phyloP scores from a whole-genome alignment of 2,888 invertebrate species.

The Carabus problematicus region DNA sequence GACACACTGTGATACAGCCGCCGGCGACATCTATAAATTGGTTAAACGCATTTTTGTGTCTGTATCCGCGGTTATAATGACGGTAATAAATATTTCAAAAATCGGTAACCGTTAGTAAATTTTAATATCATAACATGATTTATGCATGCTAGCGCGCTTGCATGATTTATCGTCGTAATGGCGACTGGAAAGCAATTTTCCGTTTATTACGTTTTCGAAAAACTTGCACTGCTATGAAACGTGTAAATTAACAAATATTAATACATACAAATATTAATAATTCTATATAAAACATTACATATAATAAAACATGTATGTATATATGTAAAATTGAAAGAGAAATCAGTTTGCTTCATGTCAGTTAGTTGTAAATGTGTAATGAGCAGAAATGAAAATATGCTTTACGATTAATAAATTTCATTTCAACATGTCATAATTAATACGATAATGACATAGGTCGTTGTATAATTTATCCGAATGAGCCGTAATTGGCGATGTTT shows the following conservation, averaged over 20 bases:
- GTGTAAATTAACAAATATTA: conserved; percentile 39
- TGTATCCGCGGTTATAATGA: conserved; percentile 28
- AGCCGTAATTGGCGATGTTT: neutral
- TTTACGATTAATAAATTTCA: conserved; percentile 42
- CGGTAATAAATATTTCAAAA: conserved; percentile 37
- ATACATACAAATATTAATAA: conserved; percentile 38
- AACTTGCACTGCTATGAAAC: conserved; percentile 27
- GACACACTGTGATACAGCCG: neutral
- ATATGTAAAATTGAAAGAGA: conserved; percentile 34
- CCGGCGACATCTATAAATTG: conserved; percentile 23
- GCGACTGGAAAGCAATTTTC: conserved; percentile 36
- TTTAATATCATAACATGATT: conserved; percentile 34
- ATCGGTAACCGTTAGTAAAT: conserved; percentile 38
- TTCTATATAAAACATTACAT: neutral
- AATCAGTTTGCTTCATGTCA: conserved; percentile 19
- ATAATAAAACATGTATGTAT: neutral
- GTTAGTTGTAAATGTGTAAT: conserved; percentile 3
- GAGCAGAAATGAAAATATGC: conserved; percentile 37
- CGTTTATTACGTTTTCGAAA: conserved; percentile 12
- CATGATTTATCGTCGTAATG: conserved; percentile 36
- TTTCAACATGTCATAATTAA: conserved; percentile 43
- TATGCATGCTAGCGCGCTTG: conserved; percentile 17
- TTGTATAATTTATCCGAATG: conserved; percentile 35
- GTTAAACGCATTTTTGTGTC: conserved; percentile 20
- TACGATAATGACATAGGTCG: conserved; percentile 38